Base-by-base conservation (phyloP, 1,140 invertebrate genomes). In the Oncopodura yosiiana region DNA sequence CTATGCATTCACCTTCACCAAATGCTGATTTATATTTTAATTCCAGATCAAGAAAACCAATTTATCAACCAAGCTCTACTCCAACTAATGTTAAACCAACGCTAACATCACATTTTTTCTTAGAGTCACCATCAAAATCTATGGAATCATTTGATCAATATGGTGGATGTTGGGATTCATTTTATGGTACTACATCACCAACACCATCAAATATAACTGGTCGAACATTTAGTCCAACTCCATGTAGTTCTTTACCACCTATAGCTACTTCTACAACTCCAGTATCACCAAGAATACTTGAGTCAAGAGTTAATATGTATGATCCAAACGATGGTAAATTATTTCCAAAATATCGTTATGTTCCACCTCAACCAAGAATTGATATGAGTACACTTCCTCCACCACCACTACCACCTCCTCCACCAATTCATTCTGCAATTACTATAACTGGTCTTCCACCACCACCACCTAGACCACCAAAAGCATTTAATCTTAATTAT, bases 341-440 rank as follows among this genome's bases (percentile, higher is more conserved):
- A 18, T 16, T 21, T 23, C 85, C 85, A 12, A 78, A 77, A 56
- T 83, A 78, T 62, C 79, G 86, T 24, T 88, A 88, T 66, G 81
- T 84, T 62, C 85, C 84, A 9, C 66, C 36, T 60, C 66, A 49
- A 69, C 73, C 23, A 69, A 49, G 46, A 41, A 45, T 24, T 21
- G 30, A 37, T 14, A 34, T 42, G 23, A 32, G 12, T 36, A 26
- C 69, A 14, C 63, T 64, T 24, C 65, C 71, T 2, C 68, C 67
- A 29, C 63, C 69, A 3, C 18, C 51, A 36, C 75, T 69, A 58
- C 70, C 72, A 12, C 68, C 70, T 2, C 72, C n/a, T n/a, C n/a
- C n/a, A n/a, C n/a, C n/a, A n/a, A n/a, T n/a, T n/a, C n/a, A n/a
- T n/a, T 77, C 73, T 74, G 38, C 72, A 74, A 58, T 75, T 73